Conservation (phyloP, 2,797 vertebrate species). For the Pangasius macronema region DNA sequence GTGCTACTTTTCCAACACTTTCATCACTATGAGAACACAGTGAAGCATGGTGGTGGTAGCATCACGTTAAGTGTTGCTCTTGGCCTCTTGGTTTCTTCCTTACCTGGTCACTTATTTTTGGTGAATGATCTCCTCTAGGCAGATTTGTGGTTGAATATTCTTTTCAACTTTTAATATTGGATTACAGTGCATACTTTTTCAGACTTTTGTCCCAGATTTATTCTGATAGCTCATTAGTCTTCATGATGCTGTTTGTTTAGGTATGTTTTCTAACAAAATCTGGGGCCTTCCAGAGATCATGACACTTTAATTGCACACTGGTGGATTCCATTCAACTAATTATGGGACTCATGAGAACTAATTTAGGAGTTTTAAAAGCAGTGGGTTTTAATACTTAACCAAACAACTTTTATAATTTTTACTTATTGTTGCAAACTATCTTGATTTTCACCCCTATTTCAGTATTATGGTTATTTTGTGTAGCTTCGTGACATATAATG, state of each 20-base stretch:
- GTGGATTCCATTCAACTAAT: not conserved
- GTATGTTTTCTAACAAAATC: not conserved
- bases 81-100: not conserved
- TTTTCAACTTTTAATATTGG: not conserved
- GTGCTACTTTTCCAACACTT: not conserved
- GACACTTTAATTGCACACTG: not conserved
- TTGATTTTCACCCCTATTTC: not conserved
- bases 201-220: not conserved
- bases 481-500: not conserved
- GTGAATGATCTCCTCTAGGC: not conserved
- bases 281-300: not conserved
- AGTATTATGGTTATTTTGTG: not conserved
- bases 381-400: not conserved
- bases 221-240: constrained; percentile 13
- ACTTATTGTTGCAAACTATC: not conserved
- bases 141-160: not conserved
- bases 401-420: not conserved
- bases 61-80: not conserved
- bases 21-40: not conserved
- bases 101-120: not conserved
- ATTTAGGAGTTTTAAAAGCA: not conserved
- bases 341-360: not conserved
- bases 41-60: constrained; percentile 1
- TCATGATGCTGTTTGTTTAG: not conserved
- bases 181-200: not conserved